phyloP scores from a whole-genome alignment of 2,888 invertebrate genomes.

The Drosophila testacea region DNA sequence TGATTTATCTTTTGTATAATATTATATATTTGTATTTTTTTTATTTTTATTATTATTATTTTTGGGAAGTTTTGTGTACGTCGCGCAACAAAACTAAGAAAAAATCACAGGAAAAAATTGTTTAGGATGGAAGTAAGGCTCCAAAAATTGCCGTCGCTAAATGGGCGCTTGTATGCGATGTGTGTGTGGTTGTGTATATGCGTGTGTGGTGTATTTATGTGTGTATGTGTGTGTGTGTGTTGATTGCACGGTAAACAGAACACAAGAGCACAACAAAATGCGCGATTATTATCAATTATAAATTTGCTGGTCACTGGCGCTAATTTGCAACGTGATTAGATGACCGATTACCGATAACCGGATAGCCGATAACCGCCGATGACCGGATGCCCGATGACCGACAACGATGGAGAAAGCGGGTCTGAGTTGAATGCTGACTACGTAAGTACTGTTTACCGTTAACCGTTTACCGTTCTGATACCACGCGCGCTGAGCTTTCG shows the following conservation, averaged over 20 bases:
- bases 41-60: constrained; percentile 6
- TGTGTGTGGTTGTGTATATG: background rate
- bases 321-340: constrained; percentile 37
- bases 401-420: constrained; percentile 34
- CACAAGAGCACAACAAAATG: constrained; percentile 32
- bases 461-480: constrained; percentile 17
- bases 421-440: constrained; percentile 50
- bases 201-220: constrained; percentile 4
- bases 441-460: constrained; percentile 52
- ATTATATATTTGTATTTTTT: background rate
- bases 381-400: constrained; percentile 19
- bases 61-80: constrained; percentile 41
- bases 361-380: constrained; percentile 45
- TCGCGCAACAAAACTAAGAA: constrained; percentile 64
- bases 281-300: constrained; percentile 44
- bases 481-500: constrained; percentile 41
- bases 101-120: constrained; percentile 72
- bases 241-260: constrained; percentile 14
- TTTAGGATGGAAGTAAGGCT: constrained; percentile 1
- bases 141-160: constrained; percentile 32
- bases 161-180: constrained; percentile 1
- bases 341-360: constrained; percentile 36
- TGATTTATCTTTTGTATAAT: constrained; percentile 16
- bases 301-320: constrained; percentile 39
- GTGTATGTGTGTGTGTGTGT: constrained; percentile 10